Evolutionary conservation across 2,797 vertebrate genomes (phyloP).

Genomic region (Catostomus latipinnis): DNA sequence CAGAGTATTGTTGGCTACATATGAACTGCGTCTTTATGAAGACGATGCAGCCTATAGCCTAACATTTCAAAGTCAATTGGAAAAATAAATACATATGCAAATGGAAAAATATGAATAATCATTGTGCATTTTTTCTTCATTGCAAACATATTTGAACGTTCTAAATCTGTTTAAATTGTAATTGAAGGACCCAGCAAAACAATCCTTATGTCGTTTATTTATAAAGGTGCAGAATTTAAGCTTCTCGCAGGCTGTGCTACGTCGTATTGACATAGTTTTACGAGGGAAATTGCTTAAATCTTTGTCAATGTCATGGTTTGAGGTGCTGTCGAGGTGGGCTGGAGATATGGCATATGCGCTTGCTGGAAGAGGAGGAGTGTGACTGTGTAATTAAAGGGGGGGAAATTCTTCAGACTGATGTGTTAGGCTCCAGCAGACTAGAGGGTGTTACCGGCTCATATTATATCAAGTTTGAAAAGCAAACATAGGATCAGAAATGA

Average conservation of each 20-base stretch:
- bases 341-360: constrained; percentile 74
- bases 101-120: not conserved
- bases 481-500: constrained; percentile 62
- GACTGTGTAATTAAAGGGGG: constrained; percentile 93
- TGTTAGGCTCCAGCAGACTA: constrained; percentile 80
- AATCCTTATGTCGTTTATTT: too few species aligned
- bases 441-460: constrained; percentile 83
- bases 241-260: not conserved
- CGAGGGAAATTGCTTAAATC: constrained; percentile 58
- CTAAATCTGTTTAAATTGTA: not conserved
- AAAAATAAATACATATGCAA: not conserved
- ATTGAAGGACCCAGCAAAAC: not conserved
- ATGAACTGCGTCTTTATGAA: too few species aligned
- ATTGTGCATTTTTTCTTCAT: not conserved
- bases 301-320: constrained; percentile 62
- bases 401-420: constrained; percentile 85
- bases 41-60: too few species aligned
- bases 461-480: constrained; percentile 84
- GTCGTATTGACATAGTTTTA: constrained; percentile 8
- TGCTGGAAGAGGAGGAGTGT: constrained; percentile 85
- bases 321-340: constrained; percentile 64
- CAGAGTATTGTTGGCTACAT: too few species aligned
- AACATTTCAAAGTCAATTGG: too few species aligned
- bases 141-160: not conserved
- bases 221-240: too few species aligned